These are phyloP conservation scores for Thumatha senex DNA, from an alignment of 2,888 invertebrate species.

Conservation along the genomic window DNA sequence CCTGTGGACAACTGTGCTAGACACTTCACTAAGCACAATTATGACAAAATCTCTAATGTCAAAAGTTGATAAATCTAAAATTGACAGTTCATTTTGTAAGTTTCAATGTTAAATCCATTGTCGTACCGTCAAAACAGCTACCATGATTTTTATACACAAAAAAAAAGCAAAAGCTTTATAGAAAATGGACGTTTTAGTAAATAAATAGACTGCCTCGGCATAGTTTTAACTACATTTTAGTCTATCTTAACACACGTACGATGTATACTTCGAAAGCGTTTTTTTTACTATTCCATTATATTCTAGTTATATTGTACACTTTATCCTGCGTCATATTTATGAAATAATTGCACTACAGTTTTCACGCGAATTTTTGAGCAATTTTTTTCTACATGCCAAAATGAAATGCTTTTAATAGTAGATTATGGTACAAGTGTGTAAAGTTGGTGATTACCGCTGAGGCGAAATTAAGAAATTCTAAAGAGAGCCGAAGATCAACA, in stretches of 20 bases:
- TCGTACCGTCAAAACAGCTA: conserved; percentile 11
- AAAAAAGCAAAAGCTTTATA: background rate
- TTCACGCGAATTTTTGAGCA: conserved; percentile 28
- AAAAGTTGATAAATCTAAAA: no score
- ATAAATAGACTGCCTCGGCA: conserved; percentile 61
- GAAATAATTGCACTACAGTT: conserved; percentile 9
- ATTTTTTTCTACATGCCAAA: conserved; percentile 17
- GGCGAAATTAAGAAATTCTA: no score
- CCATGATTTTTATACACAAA: background rate
- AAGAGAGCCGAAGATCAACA: no score
- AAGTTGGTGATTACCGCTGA: no score
- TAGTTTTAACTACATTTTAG: conserved; percentile 67
- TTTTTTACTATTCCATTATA: conserved; percentile 53
- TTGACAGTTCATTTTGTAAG: no score
- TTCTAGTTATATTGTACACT: conserved; percentile 49
- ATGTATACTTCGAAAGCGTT: conserved; percentile 73
- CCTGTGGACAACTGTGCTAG: no score
- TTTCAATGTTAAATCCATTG: background rate
- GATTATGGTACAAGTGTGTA: no score
- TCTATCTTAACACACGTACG: conserved; percentile 72
- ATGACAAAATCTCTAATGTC: no score
- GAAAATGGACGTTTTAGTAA: conserved; percentile 32
- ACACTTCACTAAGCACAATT: no score
- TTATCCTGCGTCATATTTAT: conserved; percentile 26
- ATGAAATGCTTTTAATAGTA: background rate